Evolutionary conservation across 2,113 vertebrate species (phyloP).

Genomic region (Heloderma charlesbogerti): DNA sequence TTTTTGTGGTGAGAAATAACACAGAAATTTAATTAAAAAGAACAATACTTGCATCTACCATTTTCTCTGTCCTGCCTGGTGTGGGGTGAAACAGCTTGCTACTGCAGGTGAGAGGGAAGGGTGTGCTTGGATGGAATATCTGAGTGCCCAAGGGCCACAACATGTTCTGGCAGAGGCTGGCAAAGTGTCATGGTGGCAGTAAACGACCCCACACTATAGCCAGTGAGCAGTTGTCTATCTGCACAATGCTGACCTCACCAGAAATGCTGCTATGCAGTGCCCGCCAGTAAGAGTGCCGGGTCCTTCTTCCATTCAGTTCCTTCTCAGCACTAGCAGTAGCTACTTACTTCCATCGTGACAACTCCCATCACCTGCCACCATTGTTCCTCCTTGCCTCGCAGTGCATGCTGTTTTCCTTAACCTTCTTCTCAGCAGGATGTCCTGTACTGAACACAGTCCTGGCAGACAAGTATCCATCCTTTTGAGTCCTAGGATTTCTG

Average conservation of each 20-base stretch:
- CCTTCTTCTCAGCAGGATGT: not conserved
- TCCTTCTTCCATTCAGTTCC: not conserved
- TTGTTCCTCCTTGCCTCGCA: not conserved
- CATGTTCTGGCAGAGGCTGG: not conserved
- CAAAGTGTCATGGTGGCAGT: not conserved
- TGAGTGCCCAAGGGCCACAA: not conserved
- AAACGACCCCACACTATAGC: not conserved
- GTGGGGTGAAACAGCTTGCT: not conserved
- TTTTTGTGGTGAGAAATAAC: too few relatives aligned
- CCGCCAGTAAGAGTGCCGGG: not conserved
- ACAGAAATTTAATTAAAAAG: too few relatives aligned
- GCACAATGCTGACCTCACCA: not conserved
- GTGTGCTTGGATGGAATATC: not conserved
- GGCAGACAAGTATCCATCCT: too few relatives aligned
- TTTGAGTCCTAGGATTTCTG: not conserved
- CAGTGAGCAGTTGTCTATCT: too few relatives aligned
- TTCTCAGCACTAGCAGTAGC: not conserved
- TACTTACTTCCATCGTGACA: not conserved
- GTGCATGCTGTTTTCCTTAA: not conserved
- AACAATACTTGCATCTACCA: too few relatives aligned
- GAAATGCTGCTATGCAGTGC: not conserved
- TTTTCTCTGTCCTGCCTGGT: too few relatives aligned
- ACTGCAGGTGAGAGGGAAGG: not conserved
- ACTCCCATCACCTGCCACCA: not conserved
- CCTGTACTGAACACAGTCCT: not conserved